Conservation (phyloP, 2,113 vertebrate genomes). For the Epinephelus lanceolatus region DNA sequence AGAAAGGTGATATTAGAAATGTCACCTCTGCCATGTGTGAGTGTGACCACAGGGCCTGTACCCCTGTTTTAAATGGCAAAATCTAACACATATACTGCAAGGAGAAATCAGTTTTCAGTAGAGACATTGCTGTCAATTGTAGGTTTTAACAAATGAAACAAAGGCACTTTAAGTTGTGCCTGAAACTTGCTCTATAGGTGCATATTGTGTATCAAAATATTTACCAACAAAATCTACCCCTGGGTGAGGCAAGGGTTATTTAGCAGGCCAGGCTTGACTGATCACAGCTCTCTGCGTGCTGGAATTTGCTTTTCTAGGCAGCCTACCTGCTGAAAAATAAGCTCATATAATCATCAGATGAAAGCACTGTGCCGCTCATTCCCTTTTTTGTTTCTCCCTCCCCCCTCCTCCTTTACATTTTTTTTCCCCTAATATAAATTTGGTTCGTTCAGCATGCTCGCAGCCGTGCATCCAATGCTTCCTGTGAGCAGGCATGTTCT, state of each 20-base stretch:
- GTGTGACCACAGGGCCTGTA: background rate
- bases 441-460: constrained; percentile 61
- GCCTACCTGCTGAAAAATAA: constrained; percentile 75
- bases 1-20: background rate
- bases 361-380: constrained; percentile 63
- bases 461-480: constrained; percentile 66
- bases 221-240: constrained; percentile 16
- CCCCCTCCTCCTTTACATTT: constrained; percentile 51
- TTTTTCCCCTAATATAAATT: constrained; percentile 53
- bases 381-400: constrained; percentile 52
- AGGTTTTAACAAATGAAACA: constrained; percentile 6
- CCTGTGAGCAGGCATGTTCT: constrained; percentile 70
- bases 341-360: constrained; percentile 70
- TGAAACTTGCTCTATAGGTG: background rate
- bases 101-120: background rate
- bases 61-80: background rate
- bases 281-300: constrained; percentile 44
- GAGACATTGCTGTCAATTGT: background rate
- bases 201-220: constrained; percentile 23
- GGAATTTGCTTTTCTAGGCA: constrained; percentile 62
- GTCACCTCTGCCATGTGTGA: background rate
- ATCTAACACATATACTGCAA: background rate
- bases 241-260: constrained; percentile 37
- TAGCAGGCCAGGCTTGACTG: constrained; percentile 38
- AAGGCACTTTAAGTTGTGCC: background rate